Evolutionary conservation across 2,113 vertebrate genomes (phyloP).

Genomic region (Nycticryphes semicollaris): DNA sequence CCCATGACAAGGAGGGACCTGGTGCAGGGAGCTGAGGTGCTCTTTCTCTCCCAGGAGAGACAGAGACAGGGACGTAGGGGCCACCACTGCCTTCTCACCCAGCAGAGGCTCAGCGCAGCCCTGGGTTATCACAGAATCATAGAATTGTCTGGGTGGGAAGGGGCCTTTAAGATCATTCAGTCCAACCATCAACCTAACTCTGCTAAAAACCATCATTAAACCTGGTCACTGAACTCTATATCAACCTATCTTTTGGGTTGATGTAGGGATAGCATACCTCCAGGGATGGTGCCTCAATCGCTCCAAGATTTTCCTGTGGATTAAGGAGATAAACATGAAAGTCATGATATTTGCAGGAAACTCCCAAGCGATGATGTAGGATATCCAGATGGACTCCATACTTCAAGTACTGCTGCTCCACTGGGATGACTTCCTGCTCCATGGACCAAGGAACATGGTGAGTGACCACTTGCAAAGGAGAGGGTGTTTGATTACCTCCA

Average conservation of each 20-base stretch:
- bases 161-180: too few relatives aligned
- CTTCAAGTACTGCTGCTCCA: rapidly evolving
- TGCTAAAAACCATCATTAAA: too few relatives aligned
- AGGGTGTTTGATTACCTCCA: background rate
- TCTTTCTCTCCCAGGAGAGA: background rate
- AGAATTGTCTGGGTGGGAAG: too few relatives aligned
- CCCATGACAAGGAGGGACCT: background rate
- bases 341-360: background rate
- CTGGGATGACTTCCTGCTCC: too few relatives aligned
- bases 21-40: background rate
- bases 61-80: background rate
- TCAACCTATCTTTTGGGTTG: too few relatives aligned
- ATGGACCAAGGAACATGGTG: rapidly evolving
- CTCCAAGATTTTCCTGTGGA: background rate
- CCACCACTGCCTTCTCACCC: background rate
- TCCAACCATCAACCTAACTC: too few relatives aligned
- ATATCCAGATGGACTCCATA: rapidly evolving
- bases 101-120: background rate
- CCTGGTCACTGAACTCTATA: too few relatives aligned
- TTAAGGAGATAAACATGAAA: background rate
- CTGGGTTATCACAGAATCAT: background rate
- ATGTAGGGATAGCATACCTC: too few relatives aligned
- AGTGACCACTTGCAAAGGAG: background rate
- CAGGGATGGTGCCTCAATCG: background rate
- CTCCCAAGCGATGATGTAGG: background rate